A percentile compares a stretch with the other conserved stretches of the same genome.
These are phyloP conservation scores for Anabas testudineus DNA, from an alignment of 2,797 vertebrate species.

Conservation along the genomic window DNA sequence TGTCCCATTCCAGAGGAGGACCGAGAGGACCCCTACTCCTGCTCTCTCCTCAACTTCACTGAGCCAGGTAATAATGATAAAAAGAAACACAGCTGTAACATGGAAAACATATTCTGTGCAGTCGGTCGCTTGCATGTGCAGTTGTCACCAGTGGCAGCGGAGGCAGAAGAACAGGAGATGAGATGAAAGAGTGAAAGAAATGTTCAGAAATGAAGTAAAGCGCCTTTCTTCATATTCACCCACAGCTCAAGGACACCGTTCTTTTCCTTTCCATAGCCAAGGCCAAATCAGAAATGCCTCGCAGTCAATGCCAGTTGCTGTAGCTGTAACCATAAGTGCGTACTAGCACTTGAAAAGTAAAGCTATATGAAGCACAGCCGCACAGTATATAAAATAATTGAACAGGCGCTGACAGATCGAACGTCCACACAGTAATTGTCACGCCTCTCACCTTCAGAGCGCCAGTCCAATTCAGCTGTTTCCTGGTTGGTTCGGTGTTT, in stretches of 20 bases:
- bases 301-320: constrained; percentile 38
- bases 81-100: neutral
- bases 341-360: constrained; percentile 33
- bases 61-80: constrained; percentile 84
- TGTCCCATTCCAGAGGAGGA: constrained; percentile 94
- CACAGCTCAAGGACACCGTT: constrained; percentile 75
- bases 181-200: constrained; percentile 58
- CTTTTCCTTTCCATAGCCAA: constrained; percentile 49
- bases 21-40: constrained; percentile 95
- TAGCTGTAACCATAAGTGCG: constrained; percentile 8
- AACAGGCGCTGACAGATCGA: constrained; percentile 45
- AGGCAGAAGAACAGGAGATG: constrained; percentile 43
- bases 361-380: constrained; percentile 37
- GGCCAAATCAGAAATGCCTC: constrained; percentile 55
- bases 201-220: constrained; percentile 58
- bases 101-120: constrained; percentile 7
- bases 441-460: constrained; percentile 54
- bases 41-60: constrained; percentile 92
- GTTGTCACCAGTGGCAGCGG: constrained; percentile 13
- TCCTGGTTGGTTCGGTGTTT: constrained; percentile 18
- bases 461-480: constrained; percentile 23
- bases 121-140: constrained; percentile 35
- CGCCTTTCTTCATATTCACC: constrained; percentile 66
- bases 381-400: constrained; percentile 48
- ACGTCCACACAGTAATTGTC: constrained; percentile 56